Evolutionary conservation across 2,113 vertebrate genomes (phyloP), one percentile per base, ranked within the genome.

Genomic region (Petroica traversi): DNA sequence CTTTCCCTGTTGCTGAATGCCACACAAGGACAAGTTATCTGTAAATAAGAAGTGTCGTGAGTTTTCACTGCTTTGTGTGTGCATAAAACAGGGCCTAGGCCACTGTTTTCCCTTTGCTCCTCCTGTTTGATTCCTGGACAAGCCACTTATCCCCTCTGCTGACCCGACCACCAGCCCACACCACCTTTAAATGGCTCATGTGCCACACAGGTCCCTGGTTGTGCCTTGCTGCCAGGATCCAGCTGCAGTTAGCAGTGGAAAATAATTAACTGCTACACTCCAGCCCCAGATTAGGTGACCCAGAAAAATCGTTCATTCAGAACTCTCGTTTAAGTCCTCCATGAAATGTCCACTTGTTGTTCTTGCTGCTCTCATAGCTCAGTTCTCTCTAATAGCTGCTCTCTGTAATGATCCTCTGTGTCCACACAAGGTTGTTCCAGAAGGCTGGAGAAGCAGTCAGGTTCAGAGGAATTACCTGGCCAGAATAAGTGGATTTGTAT

Each of bases 261-360:
- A 81, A 88, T 31, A 69, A 71, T 51, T 33, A 54, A 38, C 59
- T 86, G 94, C 2, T 89, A 23, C 46, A 67, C 6, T 62, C 51
- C 74, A 79, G 36, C 24, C 61, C 26, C 43, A 51, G 25, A 25
- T 55, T 31, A 78, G 40, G 33, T 92, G 38, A 91, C 90, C 72
- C 66, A 64, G 76, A 93, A 72, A 91, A 72, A 78, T 34, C 58
- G 89, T 92, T 66, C 34, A 17, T 93, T 92, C 64, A 58, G 28
- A 89, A 62, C 68, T 85, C 38, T 52, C 18, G 0, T 58, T 88
- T 59, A 58, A 76, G 54, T 49, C 29, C 55, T 90, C 75, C 93
- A 34, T 8, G 10, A 74, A 75, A 28, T 16, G 34, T 86, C 64
- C 34, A 28, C 16, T 1, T n/a, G 54, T 68, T 91, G 7, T 74